These are phyloP conservation scores for Muscicapa comitata DNA, from an alignment of 2,797 vertebrate species.

Conservation along the genomic window DNA sequence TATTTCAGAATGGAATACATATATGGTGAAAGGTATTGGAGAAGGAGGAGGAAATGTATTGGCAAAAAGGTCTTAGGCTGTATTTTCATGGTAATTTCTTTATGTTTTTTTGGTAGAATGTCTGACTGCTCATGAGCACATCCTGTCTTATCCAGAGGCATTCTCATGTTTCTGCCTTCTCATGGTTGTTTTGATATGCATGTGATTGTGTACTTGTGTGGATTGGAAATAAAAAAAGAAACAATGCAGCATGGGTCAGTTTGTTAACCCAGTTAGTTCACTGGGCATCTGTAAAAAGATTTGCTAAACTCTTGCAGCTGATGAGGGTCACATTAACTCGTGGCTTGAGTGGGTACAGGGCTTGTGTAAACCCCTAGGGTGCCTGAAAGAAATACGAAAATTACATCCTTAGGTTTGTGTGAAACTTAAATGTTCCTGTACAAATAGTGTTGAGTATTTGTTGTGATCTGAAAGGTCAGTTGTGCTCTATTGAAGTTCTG, in stretches of 20 bases:
- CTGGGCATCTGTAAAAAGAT: not conserved
- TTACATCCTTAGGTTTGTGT: not conserved
- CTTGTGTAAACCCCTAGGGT: not conserved
- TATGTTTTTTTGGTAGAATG: not conserved
- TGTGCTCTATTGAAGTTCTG: not conserved
- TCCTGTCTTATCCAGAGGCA: not conserved
- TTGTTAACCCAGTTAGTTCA: not conserved
- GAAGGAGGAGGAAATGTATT: not conserved
- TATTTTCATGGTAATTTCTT: not conserved
- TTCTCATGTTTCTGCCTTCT: not conserved
- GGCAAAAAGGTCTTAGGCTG: not conserved
- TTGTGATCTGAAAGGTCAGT: not conserved
- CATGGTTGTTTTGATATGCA: not conserved
- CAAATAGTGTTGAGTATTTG: not conserved
- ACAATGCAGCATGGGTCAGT: not conserved
- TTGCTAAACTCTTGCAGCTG: not conserved
- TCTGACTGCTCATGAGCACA: not conserved
- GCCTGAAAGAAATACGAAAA: not conserved
- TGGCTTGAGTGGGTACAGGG: not conserved
- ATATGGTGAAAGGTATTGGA: not conserved
- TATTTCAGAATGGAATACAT: not conserved
- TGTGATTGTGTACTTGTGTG: not conserved
- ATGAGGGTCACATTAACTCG: not conserved
- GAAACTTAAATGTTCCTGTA: not conserved
- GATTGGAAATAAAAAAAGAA: not conserved